Evolutionary conservation across 2,888 invertebrate genomes (phyloP).

Genomic region (Dusona sp.): DNA sequence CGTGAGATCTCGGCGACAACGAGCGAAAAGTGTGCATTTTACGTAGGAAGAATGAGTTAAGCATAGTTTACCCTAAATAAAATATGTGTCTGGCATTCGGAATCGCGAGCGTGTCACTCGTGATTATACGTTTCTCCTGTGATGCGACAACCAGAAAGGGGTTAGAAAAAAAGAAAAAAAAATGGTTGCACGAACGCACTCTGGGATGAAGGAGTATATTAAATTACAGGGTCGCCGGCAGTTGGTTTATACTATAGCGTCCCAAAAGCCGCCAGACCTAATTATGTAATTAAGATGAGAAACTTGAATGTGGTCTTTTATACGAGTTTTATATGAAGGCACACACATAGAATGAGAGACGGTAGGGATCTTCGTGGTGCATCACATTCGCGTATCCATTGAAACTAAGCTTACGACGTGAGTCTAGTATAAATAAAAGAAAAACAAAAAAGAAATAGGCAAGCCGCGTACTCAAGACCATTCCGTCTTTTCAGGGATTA

Average conservation of each 20-base stretch:
- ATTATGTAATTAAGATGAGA: conserved; percentile 55
- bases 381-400: conserved; percentile 11
- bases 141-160: not conserved
- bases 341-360: not conserved
- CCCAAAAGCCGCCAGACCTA: conserved; percentile 37
- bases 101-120: conserved; percentile 14
- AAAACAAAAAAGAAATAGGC: not conserved
- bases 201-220: conserved; percentile 35
- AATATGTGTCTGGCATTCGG: conserved; percentile 5
- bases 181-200: conserved; percentile 32
- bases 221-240: conserved; percentile 40
- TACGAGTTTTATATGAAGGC: conserved; percentile 24
- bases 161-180: not conserved
- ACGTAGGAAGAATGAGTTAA: not conserved
- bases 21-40: not conserved
- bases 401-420: conserved; percentile 27
- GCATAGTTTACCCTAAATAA: conserved; percentile 4
- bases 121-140: conserved; percentile 5
- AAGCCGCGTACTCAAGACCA: conserved; percentile 4
- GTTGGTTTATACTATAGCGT: conserved; percentile 5
- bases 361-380: conserved; percentile 11
- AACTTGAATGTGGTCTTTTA: conserved; percentile 36
- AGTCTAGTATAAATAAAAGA: not conserved
- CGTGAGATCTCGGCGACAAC: not conserved
- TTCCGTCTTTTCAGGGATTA: conserved; percentile 16